A percentile compares a stretch with the other conserved stretches of the same genome.
phyloP scores from a whole-genome alignment of 2,797 vertebrate genomes.

The Lepidocolaptes lacrymiger region DNA sequence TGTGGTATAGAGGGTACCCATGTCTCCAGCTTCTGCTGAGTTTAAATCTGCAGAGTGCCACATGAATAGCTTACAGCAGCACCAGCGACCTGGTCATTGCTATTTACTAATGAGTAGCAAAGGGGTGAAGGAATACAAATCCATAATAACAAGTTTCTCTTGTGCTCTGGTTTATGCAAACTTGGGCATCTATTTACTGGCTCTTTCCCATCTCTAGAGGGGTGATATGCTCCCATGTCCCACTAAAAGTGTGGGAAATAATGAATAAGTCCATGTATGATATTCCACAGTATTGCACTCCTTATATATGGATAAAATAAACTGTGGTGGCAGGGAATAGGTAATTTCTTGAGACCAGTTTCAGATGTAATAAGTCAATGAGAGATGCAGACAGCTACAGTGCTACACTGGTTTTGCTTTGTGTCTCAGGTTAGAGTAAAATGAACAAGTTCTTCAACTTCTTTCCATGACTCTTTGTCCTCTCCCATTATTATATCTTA shows the following conservation, averaged over 20 bases:
- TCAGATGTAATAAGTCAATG: accelerated
- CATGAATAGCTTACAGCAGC: background rate
- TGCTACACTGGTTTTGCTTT: background rate
- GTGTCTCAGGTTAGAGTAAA: background rate
- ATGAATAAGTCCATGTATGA: background rate
- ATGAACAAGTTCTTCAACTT: background rate
- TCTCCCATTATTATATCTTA: conserved; percentile 1
- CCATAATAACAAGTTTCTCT: background rate
- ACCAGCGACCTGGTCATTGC: no score
- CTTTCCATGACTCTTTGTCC: background rate
- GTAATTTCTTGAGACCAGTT: background rate
- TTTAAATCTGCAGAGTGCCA: background rate
- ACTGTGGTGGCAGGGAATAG: background rate
- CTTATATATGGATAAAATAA: background rate
- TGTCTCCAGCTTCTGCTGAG: background rate
- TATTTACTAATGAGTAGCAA: background rate
- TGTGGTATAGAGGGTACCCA: background rate
- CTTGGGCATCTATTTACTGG: background rate
- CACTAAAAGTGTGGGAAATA: background rate
- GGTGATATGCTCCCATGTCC: background rate
- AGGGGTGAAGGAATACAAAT: background rate
- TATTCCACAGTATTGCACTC: background rate
- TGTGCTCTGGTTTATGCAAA: background rate
- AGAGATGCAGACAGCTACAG: background rate
- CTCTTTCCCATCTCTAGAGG: background rate